phyloP scores from a whole-genome alignment of 2,888 invertebrate species.

The Drosophila monieri region DNA sequence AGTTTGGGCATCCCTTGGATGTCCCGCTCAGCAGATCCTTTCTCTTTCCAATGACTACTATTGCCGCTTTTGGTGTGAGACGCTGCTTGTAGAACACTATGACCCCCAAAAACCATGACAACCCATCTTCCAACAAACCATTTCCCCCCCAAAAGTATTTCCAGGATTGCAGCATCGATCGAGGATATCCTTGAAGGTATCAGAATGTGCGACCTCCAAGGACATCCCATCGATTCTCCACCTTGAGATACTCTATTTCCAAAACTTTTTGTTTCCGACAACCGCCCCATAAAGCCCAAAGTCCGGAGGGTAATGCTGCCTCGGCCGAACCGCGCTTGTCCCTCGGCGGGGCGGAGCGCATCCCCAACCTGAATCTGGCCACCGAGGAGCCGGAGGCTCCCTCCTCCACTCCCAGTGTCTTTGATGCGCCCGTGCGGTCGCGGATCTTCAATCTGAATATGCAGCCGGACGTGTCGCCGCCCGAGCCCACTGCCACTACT shows the following conservation, averaged over 20 bases:
- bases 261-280: not conserved
- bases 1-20: conserved; percentile 49
- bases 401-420: not conserved
- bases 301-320: not conserved
- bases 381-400: not conserved
- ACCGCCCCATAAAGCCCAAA: not conserved
- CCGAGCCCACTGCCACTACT: no score
- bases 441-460: not conserved
- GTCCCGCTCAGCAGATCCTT: not conserved
- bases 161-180: not conserved
- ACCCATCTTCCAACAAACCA: not conserved
- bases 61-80: conserved; percentile 4
- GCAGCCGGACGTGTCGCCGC: no score
- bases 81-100: not conserved
- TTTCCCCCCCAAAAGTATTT: not conserved
- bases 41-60: conserved; percentile 6
- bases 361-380: not conserved
- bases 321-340: not conserved
- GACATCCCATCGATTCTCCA: not conserved
- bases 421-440: not conserved
- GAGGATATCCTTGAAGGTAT: not conserved
- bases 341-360: not conserved
- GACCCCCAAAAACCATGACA: not conserved
- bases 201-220: not conserved
- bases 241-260: not conserved